These are phyloP conservation scores for Pionites leucogaster DNA, from an alignment of 2,113 vertebrate genomes.

Conservation along the genomic window DNA sequence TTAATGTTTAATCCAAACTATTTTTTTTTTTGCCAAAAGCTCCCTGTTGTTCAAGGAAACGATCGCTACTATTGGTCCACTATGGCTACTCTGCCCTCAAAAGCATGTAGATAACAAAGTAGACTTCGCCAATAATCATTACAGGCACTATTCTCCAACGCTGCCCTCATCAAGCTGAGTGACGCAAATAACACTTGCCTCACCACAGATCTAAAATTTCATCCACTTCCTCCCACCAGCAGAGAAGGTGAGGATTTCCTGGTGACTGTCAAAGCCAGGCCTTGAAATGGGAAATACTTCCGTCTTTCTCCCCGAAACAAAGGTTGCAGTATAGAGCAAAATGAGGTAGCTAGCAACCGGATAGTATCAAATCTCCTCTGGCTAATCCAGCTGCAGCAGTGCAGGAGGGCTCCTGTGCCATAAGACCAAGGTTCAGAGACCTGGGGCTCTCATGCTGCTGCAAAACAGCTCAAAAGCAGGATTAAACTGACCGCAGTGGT, in stretches of 20 bases:
- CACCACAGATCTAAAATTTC: constrained; percentile 5
- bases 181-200: background rate
- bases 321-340: background rate
- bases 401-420: background rate
- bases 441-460: accelerated
- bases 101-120: background rate
- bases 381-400: background rate
- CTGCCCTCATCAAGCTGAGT: background rate
- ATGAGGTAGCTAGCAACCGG: background rate
- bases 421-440: background rate
- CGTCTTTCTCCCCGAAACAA: background rate
- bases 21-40: constrained; percentile 14
- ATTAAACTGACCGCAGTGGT: background rate
- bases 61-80: background rate
- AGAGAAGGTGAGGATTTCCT: background rate
- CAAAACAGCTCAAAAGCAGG: background rate
- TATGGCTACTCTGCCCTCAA: background rate
- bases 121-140: constrained; percentile 18
- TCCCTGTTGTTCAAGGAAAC: background rate
- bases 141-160: background rate
- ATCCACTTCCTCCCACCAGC: background rate
- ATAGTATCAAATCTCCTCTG: background rate
- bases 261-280: background rate
- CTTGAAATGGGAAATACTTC: background rate
- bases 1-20: constrained; percentile 47